Conservation (phyloP, 2,113 vertebrate species). For the Lophochroa leadbeateri region DNA sequence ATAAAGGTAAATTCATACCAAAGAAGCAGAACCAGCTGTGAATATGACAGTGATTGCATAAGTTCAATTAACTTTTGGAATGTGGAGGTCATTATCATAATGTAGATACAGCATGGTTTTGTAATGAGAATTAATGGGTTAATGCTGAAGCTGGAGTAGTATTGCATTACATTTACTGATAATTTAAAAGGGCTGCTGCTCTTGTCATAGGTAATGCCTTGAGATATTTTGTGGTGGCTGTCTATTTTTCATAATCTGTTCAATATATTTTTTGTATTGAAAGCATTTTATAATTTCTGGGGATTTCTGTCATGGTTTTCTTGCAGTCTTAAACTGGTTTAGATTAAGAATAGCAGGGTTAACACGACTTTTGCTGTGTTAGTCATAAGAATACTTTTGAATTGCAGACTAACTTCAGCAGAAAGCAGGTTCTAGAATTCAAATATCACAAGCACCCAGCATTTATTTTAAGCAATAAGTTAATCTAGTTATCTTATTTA, state of each 20-base stretch:
- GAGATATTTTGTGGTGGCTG: background rate
- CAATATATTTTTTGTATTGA: background rate
- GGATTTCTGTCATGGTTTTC: background rate
- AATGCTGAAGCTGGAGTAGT: background rate
- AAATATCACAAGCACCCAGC: background rate
- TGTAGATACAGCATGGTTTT: background rate
- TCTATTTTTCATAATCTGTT: background rate
- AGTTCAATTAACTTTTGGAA: background rate
- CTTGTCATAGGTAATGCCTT: background rate
- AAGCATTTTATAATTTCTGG: background rate
- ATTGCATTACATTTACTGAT: background rate
- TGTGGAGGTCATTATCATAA: background rate
- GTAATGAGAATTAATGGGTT: background rate
- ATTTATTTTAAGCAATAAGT: background rate
- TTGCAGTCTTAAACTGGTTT: background rate
- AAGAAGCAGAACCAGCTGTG: background rate
- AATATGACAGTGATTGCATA: background rate
- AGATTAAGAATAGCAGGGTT: background rate
- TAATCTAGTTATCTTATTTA: background rate
- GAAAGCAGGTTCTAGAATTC: background rate
- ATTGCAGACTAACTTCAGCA: background rate
- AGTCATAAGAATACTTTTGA: background rate
- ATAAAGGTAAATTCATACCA: conserved; percentile 83
- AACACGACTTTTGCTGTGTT: background rate
- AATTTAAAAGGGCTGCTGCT: background rate